phyloP scores from a whole-genome alignment of 1,140 invertebrate genomes.

The Cyclina sinensis region DNA sequence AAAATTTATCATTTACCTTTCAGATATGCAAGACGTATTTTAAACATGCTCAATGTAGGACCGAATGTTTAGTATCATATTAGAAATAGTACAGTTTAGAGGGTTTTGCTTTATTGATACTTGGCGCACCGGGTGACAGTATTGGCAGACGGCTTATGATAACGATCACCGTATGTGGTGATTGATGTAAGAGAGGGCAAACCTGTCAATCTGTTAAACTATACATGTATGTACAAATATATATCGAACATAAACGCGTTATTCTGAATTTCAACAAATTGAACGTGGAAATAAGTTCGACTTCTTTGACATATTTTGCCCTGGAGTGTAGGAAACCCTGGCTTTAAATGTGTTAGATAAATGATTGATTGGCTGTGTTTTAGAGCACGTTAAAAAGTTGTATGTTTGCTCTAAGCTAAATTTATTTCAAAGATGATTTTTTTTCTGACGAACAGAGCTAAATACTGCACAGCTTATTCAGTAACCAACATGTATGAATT shows the following conservation, averaged over 20 bases:
- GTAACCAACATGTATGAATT: too few species aligned
- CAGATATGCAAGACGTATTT: conserved; percentile 1
- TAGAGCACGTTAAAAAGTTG: neutral
- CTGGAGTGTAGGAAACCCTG: conserved; percentile 27
- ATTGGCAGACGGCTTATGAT: conserved; percentile 19
- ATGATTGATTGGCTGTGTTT: neutral
- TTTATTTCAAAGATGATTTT: too few species aligned
- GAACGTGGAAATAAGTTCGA: neutral
- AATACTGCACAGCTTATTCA: too few species aligned
- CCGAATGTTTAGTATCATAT: neutral
- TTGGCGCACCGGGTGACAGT: neutral
- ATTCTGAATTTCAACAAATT: conserved; percentile 41
- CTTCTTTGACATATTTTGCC: conserved; percentile 41
- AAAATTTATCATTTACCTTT: conserved; percentile 41
- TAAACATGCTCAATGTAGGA: neutral
- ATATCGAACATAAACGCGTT: neutral
- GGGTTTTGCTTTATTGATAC: neutral
- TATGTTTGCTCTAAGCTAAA: too few species aligned
- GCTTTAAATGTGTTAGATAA: conserved; percentile 1
- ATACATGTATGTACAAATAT: neutral
- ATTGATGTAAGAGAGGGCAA: conserved; percentile 20
- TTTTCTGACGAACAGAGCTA: too few species aligned
- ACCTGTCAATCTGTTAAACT: conserved; percentile 38
- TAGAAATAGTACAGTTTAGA: neutral
- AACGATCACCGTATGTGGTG: conserved; percentile 2